Percentiles rank a stretch among this genome's conserved stretches.
Evolutionary conservation across 2,797 vertebrate genomes (phyloP).

Genomic region (Hypotaenidia okinawae): DNA sequence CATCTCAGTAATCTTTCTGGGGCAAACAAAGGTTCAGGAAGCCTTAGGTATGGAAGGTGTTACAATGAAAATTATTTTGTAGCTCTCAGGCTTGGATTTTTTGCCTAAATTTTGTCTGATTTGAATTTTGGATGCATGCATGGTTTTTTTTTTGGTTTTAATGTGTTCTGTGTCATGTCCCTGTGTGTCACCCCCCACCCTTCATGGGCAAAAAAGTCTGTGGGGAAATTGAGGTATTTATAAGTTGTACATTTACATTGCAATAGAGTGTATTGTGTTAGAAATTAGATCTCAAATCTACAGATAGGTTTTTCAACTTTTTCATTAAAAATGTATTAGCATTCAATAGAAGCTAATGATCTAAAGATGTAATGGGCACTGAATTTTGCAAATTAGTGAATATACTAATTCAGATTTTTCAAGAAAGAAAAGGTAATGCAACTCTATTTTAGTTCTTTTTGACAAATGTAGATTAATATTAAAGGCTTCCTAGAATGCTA

Average conservation of each 20-base stretch:
- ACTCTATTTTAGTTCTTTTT: neutral
- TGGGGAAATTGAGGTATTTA: neutral
- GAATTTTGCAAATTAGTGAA: neutral
- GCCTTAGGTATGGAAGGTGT: neutral
- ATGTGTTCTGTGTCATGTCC: too few species aligned
- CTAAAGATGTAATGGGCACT: neutral
- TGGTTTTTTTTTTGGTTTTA: neutral
- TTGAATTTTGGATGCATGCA: neutral
- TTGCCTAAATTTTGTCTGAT: neutral
- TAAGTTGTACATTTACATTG: neutral
- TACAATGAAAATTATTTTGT: neutral
- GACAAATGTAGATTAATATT: neutral
- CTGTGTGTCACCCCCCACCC: too few species aligned
- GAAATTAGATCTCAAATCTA: neutral
- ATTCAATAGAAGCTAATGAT: neutral
- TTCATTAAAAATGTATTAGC: neutral
- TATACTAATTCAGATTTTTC: neutral
- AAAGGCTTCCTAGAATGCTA: neutral
- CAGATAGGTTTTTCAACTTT: neutral
- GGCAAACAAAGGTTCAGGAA: neutral
- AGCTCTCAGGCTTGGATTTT: fast-evolving
- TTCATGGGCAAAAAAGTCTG: neutral
- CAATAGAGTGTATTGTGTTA: neutral
- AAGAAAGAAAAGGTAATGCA: neutral
- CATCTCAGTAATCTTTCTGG: neutral